Evolutionary conservation across 2,797 vertebrate species (phyloP), one percentile per base, ranked within the genome.

Genomic region (Eremophila alpestris): DNA sequence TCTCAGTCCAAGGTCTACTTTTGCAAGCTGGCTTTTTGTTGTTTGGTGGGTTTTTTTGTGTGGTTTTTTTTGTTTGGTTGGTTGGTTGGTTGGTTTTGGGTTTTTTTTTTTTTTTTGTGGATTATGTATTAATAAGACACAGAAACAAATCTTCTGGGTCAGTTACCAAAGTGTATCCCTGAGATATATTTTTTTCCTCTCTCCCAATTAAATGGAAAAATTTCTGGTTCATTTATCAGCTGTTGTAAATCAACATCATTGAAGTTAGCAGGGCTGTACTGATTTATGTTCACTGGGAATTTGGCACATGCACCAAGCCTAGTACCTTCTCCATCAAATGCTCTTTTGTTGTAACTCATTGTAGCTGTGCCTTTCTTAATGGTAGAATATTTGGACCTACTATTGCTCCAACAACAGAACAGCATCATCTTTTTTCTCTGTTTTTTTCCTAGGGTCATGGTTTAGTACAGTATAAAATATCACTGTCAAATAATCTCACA

Each of bases 101-200:
- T n/a, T 36, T 91, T 71, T 63, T 38, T 38, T 11, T 38, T 38
- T 38, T 38, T 38, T 38, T 38, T 38, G 27, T 58, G 52, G 46
- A 29, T 91, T 93, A 78, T 69, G n/a, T 73, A 92, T 78, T 45
- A 95, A 71, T 18, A 63, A 60, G 63, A 60, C 63, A 16, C 43
- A 76, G 78, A 75, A 60, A 89, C 36, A 94, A 82, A 93, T 93
- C 45, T 93, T 89, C 89, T 79, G 76, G 27, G 11, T 85, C 36
- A 63, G 56, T 38, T 92, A 83, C 73, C 21, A 27, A 92, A 83
- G 55, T 82, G 5, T 49, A 87, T 55, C 29, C 43, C 16, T 81
- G 46, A 46, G 46, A 63, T 49, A 63, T 49, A 29, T 15, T 6
- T 59, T 65, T 55, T 52, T 36, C 19, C 10, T n/a, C n/a, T 55